Percentiles rank a stretch among this genome's conserved stretches.
Evolutionary conservation across 2,113 vertebrate genomes (phyloP).

Genomic region (Indicator indicator): DNA sequence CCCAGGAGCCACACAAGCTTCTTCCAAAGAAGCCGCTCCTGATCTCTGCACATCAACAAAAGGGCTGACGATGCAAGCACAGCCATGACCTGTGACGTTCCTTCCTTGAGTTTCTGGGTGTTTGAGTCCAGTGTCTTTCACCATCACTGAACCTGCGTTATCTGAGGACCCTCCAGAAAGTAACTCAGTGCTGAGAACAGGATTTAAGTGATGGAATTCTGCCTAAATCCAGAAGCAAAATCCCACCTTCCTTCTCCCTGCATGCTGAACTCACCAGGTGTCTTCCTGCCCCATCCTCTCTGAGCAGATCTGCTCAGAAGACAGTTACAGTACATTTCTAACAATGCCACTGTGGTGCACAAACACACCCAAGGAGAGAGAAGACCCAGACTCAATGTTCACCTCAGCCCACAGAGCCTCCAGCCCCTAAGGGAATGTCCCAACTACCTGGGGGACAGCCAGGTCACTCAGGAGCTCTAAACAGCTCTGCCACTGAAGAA

Average conservation of each 20-base stretch:
- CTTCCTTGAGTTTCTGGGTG: neutral
- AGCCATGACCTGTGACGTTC: fast-evolving
- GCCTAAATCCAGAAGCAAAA: neutral
- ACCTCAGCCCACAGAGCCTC: neutral
- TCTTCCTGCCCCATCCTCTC: neutral
- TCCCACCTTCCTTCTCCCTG: neutral
- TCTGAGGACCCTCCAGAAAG: neutral
- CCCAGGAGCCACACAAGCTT: neutral
- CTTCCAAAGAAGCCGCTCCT: neutral
- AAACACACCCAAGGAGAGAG: neutral
- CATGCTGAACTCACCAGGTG: neutral
- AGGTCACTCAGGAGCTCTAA: neutral
- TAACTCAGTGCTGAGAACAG: neutral
- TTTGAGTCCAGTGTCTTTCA: neutral
- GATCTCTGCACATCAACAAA: neutral
- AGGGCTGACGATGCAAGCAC: neutral
- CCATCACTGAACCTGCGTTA: neutral
- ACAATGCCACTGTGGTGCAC: fast-evolving
- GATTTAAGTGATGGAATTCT: neutral
- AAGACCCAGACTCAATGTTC: neutral
- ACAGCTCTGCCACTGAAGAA: neutral
- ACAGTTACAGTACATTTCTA: neutral
- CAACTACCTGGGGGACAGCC: neutral
- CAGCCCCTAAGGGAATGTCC: neutral
- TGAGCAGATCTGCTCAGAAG: fast-evolving